Percentiles rank a stretch among this genome's conserved stretches.
Conservation (phyloP, 2,113 vertebrate species). For the Notarius lentiginosus region DNA sequence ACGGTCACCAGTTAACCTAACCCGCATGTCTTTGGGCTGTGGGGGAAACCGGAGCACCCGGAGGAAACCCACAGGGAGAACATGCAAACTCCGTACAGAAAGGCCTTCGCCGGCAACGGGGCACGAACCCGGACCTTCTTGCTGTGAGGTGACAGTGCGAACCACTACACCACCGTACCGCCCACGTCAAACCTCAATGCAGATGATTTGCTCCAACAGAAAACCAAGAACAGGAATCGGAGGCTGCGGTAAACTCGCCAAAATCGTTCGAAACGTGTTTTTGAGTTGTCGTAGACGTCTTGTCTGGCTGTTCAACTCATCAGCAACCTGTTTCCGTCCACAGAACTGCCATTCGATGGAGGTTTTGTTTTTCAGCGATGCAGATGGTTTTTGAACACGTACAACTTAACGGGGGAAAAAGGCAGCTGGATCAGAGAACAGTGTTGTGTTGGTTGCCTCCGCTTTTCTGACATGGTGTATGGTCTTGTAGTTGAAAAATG, state of each 20-base stretch:
- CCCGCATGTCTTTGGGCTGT: too few relatives aligned
- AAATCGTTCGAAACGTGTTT: not conserved
- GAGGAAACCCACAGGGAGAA: too few relatives aligned
- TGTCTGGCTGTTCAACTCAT: not conserved
- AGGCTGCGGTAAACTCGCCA: not conserved
- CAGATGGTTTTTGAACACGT: not conserved
- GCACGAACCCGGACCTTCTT: too few relatives aligned
- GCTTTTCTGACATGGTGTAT: not conserved
- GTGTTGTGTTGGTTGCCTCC: not conserved
- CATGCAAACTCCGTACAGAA: too few relatives aligned
- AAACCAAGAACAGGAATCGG: not conserved
- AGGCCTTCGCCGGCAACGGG: too few relatives aligned
- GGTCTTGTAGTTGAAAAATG: not conserved
- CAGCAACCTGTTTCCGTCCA: not conserved
- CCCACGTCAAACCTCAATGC: not conserved
- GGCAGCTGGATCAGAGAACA: not conserved
- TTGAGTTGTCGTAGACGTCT: not conserved
- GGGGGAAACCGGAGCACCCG: too few relatives aligned
- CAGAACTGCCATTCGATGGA: not conserved
- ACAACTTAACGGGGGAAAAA: too few relatives aligned
- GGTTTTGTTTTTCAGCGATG: slow-evolving; percentile 1
- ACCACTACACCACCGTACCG: too few relatives aligned
- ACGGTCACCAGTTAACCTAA: too few relatives aligned
- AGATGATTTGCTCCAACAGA: not conserved
- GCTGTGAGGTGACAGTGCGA: too few relatives aligned